Evolutionary conservation across 2,888 invertebrate species (phyloP), one percentile per base, ranked within the genome.

Genomic region (Diogma glabrata): DNA sequence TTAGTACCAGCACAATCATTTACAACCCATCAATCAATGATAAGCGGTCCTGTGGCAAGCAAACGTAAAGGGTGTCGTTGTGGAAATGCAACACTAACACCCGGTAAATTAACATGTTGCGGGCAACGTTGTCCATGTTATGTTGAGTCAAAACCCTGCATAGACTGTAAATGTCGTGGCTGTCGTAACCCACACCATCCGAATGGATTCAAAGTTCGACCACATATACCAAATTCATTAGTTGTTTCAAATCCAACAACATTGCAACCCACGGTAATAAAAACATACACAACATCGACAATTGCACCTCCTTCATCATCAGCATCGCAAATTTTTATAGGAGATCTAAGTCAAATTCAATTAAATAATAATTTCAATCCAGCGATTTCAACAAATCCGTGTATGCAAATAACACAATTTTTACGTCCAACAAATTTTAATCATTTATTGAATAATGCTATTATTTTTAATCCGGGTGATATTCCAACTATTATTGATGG

Each of bases 61-160:
- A 77, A 82, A 60, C 75, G 82, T 59, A 79, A 81, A 70, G 88
- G 89, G 12, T 94, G 93, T 65, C 77, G 92, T 53, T 94, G 94
- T 72, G 93, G 93, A 4, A 88, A 89, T 69, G 88, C 91, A 1
- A 89, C 92, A 0, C 81, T 87, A 1, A 84, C 84, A 16, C 91
- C 92, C 0, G 91, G 91, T 4, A 91, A 89, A 66, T 70, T 92
- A 40, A 93, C 93, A 0, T 95, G 94, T 64, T 91, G 93, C 63
- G 93, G 93, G 0, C 92, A 92, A 65, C 74, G 94, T 55, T 95
- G 94, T 71, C 91, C 92, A 0, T 95, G 94, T 69, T 95, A 94
- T 68, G 89, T 90, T 4, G 87, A 87, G 57, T 86, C 87, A 57
- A 87, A 88, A 66, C 85, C 89, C 1, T 95, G 94, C 64, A 76